Base-by-base conservation (phyloP, 2,888 invertebrate genomes). In the Eupithecia insigniata region DNA sequence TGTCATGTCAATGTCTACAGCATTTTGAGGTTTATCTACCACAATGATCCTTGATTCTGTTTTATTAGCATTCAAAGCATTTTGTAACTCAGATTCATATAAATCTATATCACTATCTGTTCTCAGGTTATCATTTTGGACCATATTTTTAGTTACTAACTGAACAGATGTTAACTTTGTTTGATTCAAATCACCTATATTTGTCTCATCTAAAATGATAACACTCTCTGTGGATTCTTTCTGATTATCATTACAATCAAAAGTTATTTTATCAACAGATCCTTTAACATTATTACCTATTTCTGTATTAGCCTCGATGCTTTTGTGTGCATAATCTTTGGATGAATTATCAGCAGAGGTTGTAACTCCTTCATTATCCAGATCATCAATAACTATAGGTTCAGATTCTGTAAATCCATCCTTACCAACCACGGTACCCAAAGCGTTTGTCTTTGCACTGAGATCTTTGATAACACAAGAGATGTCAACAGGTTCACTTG, bases 401-500 rank as follows among this genome's bases (percentile, higher is more conserved):
- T 55, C 14, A 55, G 55, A 5, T 14, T 12, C 26, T 14, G 55
- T 55, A 26, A 55, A 26, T 26, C 26, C 26, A 26, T 55, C 55
- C 26, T 26, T 12, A 26, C 26, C 1, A 5, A 55, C 55, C 55
- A 10, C 3, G 22, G 22, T 51, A 12, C n/a, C n/a, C 12, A n/a
- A n/a, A 34, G 18, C 4, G 1, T 34, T 62, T 10, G 34, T n/a
- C 32, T 62, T 32, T 4, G 18, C 10, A 30, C 18, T 32, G 2
- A 62, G n/a, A 62, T 62, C 61, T n/a, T 62, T 22, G 18, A 34
- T 32, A n/a, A 32, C 32, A 62, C 61, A 62, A 8, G 61, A 18
- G 12, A 62, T 62, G 32, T 62, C 61, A 18, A 62, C n/a, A 62
- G 61, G 61, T 62, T 62, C 61, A 62, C 61, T 62, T 62, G 61